Evolutionary conservation across 2,113 vertebrate genomes (phyloP).

Genomic region (Sceloporus tristichus): DNA sequence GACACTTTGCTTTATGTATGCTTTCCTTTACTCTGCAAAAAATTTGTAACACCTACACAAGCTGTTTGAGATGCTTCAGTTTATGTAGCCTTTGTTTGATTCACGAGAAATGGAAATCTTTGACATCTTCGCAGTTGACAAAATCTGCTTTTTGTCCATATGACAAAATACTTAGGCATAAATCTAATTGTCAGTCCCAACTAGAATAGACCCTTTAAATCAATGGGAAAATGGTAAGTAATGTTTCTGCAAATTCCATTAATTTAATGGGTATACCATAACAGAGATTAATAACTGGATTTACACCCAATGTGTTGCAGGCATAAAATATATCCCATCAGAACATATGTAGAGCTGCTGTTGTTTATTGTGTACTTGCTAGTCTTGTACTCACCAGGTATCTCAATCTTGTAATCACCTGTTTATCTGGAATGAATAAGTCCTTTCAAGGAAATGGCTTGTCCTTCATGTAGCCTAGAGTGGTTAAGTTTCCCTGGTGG

Average conservation of each 20-base stretch:
- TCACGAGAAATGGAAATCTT: not conserved
- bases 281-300: too few relatives aligned
- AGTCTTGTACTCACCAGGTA: not conserved
- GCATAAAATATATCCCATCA: not conserved
- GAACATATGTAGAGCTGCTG: not conserved
- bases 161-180: not conserved
- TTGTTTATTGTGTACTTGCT: not conserved
- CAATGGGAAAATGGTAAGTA: too few relatives aligned
- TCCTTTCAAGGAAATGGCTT: not conserved
- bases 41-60: not conserved
- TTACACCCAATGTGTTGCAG: not conserved
- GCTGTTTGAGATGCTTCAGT: not conserved
- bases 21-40: not conserved
- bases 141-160: too few relatives aligned
- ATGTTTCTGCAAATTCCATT: too few relatives aligned
- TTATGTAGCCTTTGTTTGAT: not conserved
- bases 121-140: not conserved
- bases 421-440: not conserved
- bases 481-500: not conserved
- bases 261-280: too few relatives aligned
- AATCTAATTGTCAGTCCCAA: too few relatives aligned
- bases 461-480: not conserved
- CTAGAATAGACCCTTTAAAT: too few relatives aligned
- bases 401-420: not conserved
- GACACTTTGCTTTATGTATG: not conserved